These are phyloP conservation scores for Peromyscus nudipes DNA, from an alignment of 2,797 vertebrate genomes.

Conservation along the genomic window DNA sequence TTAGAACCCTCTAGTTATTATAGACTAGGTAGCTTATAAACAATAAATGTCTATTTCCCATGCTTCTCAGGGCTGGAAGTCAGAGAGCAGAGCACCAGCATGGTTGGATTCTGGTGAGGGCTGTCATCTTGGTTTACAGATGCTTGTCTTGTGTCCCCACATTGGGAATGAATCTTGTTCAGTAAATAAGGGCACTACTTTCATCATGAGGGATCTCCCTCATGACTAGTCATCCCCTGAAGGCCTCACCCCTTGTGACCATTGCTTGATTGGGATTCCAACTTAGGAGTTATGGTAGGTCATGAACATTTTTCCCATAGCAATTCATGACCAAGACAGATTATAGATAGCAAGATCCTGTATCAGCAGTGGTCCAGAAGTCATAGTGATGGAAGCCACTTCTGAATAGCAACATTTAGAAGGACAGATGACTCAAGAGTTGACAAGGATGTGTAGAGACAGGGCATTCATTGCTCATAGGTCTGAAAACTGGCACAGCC, in stretches of 20 bases:
- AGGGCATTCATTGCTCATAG: background rate
- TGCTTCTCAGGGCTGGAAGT: background rate
- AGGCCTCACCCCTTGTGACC: background rate
- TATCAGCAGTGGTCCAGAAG: background rate
- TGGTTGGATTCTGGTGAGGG: background rate
- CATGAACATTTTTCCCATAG: background rate
- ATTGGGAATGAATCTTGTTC: background rate
- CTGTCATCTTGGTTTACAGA: background rate
- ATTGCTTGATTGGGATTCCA: background rate
- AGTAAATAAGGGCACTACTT: background rate
- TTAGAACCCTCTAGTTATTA: background rate
- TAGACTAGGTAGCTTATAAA: background rate
- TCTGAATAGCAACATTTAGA: slow-evolving; percentile 10
- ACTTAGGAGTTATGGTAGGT: background rate
- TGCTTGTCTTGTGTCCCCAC: background rate
- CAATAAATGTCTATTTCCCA: background rate
- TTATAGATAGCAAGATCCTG: background rate
- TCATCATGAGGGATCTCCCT: background rate
- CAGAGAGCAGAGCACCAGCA: background rate
- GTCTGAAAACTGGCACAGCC: background rate
- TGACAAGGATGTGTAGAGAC: slow-evolving; percentile 49
- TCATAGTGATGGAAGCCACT: background rate
- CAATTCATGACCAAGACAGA: background rate
- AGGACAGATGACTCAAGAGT: background rate
- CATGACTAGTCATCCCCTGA: background rate